Conservation (phyloP, 2,888 invertebrate species). For the Hemistola chrysoprasaria region DNA sequence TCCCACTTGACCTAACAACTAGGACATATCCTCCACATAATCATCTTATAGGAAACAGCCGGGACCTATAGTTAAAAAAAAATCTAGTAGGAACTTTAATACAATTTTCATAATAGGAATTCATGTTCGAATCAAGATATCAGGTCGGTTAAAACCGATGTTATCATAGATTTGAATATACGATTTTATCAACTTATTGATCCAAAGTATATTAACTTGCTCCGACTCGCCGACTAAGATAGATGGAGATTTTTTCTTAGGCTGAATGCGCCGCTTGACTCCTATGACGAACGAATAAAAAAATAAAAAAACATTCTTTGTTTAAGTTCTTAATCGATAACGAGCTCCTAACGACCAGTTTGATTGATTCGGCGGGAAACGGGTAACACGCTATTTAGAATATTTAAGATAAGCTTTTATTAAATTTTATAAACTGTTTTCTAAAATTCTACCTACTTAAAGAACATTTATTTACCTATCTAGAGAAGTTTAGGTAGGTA, state of each 20-base stretch:
- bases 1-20: too few species aligned
- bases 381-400: conserved; percentile 10
- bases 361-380: conserved; percentile 40
- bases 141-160: conserved; percentile 47
- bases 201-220: too few species aligned
- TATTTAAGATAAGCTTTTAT: too few species aligned
- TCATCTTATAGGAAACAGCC: too few species aligned
- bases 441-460: too few species aligned
- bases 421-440: too few species aligned
- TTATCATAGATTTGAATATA: conserved; percentile 37
- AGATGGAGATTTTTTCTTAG: conserved; percentile 47
- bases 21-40: too few species aligned
- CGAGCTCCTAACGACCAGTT: conserved; percentile 43
- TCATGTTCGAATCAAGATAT: conserved; percentile 47
- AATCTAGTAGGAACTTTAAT: neutral
- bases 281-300: conserved; percentile 43
- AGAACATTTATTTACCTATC: too few species aligned
- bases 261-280: conserved; percentile 32
- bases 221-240: conserved; percentile 38
- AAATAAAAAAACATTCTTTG: conserved; percentile 36
- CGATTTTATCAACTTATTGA: too few species aligned
- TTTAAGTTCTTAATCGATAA: conserved; percentile 49
- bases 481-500: too few species aligned
- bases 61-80: neutral
- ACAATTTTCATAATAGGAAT: neutral